Evolutionary conservation across 2,797 vertebrate species (phyloP).

Genomic region (Aselliscus stoliczkanus): DNA sequence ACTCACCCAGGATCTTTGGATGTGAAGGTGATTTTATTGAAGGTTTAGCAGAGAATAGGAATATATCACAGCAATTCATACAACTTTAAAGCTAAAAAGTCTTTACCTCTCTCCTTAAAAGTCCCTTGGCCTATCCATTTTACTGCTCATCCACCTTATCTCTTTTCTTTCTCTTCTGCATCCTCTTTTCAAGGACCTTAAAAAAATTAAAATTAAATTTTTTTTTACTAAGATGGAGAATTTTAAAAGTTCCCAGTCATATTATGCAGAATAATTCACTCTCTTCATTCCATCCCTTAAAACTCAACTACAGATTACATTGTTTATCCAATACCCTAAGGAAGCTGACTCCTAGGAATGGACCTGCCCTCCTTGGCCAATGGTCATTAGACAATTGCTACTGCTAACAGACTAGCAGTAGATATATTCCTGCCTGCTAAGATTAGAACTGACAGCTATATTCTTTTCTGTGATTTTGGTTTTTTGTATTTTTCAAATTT

Average conservation of each 20-base stretch:
- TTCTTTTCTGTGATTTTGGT: neutral
- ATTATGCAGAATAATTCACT: neutral
- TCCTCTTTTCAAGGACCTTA: neutral
- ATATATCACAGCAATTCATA: neutral
- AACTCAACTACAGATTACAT: neutral
- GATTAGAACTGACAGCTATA: neutral
- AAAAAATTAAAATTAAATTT: neutral
- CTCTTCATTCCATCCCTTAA: neutral
- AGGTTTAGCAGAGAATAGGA: neutral
- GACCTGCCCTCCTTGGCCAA: neutral
- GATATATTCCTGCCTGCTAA: neutral
- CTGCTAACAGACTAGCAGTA: too few relatives aligned
- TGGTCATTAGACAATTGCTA: too few relatives aligned
- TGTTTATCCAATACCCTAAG: neutral
- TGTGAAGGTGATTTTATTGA: neutral
- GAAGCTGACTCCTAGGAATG: neutral
- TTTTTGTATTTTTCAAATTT: neutral
- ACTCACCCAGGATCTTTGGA: neutral
- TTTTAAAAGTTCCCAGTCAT: neutral
- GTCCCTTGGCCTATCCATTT: neutral
- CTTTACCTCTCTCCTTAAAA: neutral
- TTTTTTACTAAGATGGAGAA: neutral
- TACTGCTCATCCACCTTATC: neutral
- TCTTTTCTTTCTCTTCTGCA: neutral
- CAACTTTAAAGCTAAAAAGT: neutral